Conservation (phyloP, 2,888 invertebrate species). For the Phaonia tiefii region DNA sequence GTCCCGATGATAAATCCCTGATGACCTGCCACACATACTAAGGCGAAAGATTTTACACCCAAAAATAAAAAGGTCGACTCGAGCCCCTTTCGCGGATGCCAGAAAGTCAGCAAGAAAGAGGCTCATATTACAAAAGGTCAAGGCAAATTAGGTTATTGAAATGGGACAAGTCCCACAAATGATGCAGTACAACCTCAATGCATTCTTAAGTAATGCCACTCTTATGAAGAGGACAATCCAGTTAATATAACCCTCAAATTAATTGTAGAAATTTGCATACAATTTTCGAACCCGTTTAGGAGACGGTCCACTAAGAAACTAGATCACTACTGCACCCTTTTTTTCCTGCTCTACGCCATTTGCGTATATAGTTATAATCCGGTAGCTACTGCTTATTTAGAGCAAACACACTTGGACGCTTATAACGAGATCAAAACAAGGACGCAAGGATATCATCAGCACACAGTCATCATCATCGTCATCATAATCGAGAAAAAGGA, state of each 20-base stretch:
- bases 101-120: conserved; percentile 29
- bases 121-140: conserved; percentile 27
- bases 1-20: too few species aligned
- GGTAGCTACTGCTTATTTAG: conserved; percentile 57
- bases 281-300: background rate
- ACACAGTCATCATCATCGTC: background rate
- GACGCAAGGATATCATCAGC: background rate
- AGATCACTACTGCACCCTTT: background rate
- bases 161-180: conserved; percentile 14
- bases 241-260: conserved; percentile 35
- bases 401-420: conserved; percentile 61
- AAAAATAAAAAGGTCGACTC: too few species aligned
- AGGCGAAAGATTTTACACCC: too few species aligned
- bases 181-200: background rate
- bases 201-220: background rate
- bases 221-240: background rate
- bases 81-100: background rate
- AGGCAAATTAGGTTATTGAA: conserved; percentile 32
- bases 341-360: background rate
- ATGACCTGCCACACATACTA: too few species aligned
- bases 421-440: conserved; percentile 50
- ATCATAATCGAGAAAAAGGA: conserved; percentile 22
- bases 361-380: conserved; percentile 47
- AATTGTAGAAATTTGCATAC: conserved; percentile 16
- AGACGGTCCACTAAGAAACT: conserved; percentile 6